Conservation (phyloP, 2,888 invertebrate genomes). For the Eubasilissa splendida region DNA sequence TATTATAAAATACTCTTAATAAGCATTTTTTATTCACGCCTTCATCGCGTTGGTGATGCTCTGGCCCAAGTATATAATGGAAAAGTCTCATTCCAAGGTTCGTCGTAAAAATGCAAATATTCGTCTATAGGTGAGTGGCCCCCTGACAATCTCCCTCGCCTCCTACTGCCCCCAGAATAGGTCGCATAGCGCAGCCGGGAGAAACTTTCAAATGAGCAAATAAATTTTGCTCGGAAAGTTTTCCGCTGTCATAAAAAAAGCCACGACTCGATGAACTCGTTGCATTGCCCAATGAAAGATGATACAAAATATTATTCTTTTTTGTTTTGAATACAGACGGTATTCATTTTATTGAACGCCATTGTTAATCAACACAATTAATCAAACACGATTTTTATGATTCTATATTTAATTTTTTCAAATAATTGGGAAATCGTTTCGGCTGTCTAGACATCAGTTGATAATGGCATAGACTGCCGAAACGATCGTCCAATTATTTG, state of each 20-base stretch:
- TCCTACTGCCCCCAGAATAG: neutral
- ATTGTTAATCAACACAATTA: no score
- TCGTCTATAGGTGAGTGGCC: constrained; percentile 13
- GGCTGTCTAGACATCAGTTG: no score
- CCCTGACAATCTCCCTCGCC: no score
- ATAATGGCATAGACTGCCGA: no score
- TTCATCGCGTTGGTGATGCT: neutral
- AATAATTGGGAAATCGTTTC: no score
- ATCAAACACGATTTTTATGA: no score
- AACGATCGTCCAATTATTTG: no score
- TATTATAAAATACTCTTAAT: no score
- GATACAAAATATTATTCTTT: neutral
- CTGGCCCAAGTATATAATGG: constrained; percentile 1
- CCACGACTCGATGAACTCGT: neutral
- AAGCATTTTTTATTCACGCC: no score
- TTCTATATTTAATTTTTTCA: no score
- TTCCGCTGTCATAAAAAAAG: constrained; percentile 17
- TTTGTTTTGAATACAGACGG: no score
- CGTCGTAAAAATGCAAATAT: constrained; percentile 44
- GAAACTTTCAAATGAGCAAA: constrained; percentile 3
- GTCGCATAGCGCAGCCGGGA: neutral
- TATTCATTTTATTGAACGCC: no score
- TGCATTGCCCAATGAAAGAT: constrained; percentile 10
- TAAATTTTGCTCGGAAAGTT: constrained; percentile 11
- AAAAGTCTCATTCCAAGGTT: constrained; percentile 18